These are phyloP conservation scores for Acanthisitta chloris DNA, from an alignment of 2,113 vertebrate species.

Conservation along the genomic window DNA sequence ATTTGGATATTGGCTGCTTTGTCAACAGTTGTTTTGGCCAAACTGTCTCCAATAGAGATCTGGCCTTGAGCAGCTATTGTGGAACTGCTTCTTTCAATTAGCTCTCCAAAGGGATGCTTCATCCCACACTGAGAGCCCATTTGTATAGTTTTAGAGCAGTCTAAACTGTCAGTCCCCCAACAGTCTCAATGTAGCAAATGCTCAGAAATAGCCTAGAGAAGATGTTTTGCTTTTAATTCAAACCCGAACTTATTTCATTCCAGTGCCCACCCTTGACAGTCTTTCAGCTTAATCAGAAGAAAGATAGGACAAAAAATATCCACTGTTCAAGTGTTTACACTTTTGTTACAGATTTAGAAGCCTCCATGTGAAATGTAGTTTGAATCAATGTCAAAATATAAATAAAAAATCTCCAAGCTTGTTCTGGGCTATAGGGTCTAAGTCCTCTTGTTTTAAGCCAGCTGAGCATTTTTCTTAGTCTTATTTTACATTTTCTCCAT, in stretches of 20 bases:
- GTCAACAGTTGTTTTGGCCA: constrained; percentile 1
- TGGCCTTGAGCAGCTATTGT: constrained; percentile 16
- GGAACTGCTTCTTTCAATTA: constrained; percentile 14
- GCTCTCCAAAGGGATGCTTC: constrained; percentile 20
- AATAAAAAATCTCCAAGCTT: neutral
- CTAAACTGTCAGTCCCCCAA: neutral
- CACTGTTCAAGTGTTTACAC: neutral
- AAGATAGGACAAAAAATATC: neutral
- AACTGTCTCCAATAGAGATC: neutral
- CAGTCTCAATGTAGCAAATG: neutral
- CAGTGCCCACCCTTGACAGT: neutral
- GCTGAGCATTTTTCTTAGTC: neutral
- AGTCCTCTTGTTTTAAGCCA: neutral
- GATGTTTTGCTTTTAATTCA: neutral
- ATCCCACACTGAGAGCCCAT: neutral
- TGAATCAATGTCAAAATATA: neutral
- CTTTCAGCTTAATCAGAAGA: neutral
- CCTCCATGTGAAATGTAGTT: neutral
- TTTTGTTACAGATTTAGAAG: neutral
- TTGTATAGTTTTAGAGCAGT: neutral
- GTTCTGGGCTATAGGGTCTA: neutral
- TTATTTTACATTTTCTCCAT: neutral
- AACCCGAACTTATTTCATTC: neutral
- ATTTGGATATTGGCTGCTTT: neutral
- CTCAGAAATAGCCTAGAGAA: neutral